Evolutionary conservation across 2,888 invertebrate genomes (phyloP), one percentile per base, ranked within the genome.

Genomic region (Salticus scenicus): DNA sequence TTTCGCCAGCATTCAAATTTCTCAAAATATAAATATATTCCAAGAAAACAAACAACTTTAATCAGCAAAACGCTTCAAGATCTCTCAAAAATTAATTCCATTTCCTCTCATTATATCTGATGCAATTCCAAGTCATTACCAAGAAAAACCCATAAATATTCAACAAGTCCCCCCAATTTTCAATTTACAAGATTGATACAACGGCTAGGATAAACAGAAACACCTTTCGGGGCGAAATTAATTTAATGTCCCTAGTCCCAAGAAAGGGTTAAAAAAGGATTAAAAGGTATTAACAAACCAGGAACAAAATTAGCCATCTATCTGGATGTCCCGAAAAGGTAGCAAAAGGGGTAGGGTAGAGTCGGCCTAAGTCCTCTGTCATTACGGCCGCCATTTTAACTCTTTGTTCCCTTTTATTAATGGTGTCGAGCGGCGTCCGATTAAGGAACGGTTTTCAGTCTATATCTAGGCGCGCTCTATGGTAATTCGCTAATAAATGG

Each of bases 281-380:
- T 81, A 81, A 81, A 70, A 74, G 81, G 81, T 42, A 69, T 81
- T 81, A 81, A 81, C 81, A 74, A 51, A 70, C 69, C 70, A 41
- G 70, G 42, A 37, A 28, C 74, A 57, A 81, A 81, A 81, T 81
- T 81, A 81, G 81, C 69, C 47, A 74, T 81, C 69, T 74, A 75
- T 81, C 42, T 81, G 33, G 37, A 41, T 69, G 31, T 28, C n/a
- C 31, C 20, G 30, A 31, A 57, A 72, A 72, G 81, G 81, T 42
- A 73, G 42, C 63, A 64, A 24, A 77, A 51, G 57, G 57, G 57
- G 57, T 57, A 57, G 17, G 17, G 66, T 7, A 66, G 31, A 31
- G n/a, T 20, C 20, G 20, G 63, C n/a, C 42, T 67, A 74, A 57
- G 74, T 81, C 81, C 69, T 33, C 81, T 81, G 81, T 81, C 81